These are phyloP conservation scores for Onychorhynchus coronatus DNA, from an alignment of 2,113 vertebrate genomes.

Conservation along the genomic window DNA sequence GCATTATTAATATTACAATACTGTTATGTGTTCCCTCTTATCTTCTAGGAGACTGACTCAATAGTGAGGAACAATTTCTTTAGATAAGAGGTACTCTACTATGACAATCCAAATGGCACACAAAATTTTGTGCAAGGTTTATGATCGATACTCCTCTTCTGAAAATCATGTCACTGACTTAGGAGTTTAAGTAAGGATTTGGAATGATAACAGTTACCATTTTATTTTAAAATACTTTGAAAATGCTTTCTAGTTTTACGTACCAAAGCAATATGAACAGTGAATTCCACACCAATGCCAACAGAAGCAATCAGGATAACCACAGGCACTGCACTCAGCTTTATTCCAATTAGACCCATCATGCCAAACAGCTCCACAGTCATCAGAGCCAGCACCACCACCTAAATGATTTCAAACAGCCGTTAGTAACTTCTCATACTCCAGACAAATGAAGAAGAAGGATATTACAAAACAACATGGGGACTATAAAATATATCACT, in stretches of 20 bases:
- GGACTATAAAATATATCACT: not conserved
- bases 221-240: not conserved
- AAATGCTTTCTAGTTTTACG: conserved; percentile 6
- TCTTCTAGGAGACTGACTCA: not conserved
- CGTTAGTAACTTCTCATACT: not conserved
- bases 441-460: not conserved
- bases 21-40: not conserved
- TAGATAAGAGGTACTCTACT: not conserved
- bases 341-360: conserved; percentile 97
- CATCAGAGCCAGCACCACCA: conserved; percentile 92
- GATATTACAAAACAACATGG: not conserved
- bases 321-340: conserved; percentile 95
- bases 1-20: not conserved
- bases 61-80: not conserved
- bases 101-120: not conserved
- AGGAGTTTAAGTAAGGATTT: not conserved
- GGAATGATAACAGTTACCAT: not conserved
- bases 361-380: conserved; percentile 96
- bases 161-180: not conserved
- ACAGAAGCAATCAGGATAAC: conserved; percentile 96
- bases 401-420: conserved; percentile 69
- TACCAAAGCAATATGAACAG: conserved; percentile 95
- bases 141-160: not conserved
- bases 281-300: conserved; percentile 96
- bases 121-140: not conserved